Evolutionary conservation across 2,113 vertebrate species (phyloP).

Genomic region (Apeltes quadracus): DNA sequence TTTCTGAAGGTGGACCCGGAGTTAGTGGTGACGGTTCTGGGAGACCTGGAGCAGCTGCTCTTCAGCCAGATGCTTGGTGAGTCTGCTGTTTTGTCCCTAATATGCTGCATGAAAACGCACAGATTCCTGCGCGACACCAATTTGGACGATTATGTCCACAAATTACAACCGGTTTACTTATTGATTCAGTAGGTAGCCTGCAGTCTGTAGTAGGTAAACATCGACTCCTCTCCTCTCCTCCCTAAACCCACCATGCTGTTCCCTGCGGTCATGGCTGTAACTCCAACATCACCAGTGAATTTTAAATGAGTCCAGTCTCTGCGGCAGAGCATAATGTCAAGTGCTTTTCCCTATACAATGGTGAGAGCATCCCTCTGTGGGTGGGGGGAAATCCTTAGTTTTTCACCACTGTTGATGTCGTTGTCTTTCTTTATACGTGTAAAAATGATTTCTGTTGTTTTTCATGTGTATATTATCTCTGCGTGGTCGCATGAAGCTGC

Average conservation of each 20-base stretch:
- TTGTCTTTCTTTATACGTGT: not conserved
- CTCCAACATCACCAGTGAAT: conserved; percentile 60
- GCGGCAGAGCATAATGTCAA: conserved; percentile 46
- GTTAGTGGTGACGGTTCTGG: conserved; percentile 95
- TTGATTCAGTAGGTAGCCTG: not conserved
- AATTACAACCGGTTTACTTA: conserved; percentile 9
- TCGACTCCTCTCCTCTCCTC: conserved; percentile 10
- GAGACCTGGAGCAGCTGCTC: conserved; percentile 95
- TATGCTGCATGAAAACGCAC: conserved; percentile 4
- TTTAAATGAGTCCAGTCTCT: conserved; percentile 64
- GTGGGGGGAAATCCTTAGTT: not conserved
- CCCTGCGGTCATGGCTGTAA: conserved; percentile 38
- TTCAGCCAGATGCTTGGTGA: conserved; percentile 98
- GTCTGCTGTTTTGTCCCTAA: conserved; percentile 59
- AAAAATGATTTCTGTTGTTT: conserved; percentile 3
- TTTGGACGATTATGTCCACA: not conserved
- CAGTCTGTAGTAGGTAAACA: not conserved
- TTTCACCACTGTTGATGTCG: conserved; percentile 6
- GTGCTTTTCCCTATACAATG: conserved; percentile 18
- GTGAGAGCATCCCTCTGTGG: conserved; percentile 3
- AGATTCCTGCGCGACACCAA: conserved; percentile 6
- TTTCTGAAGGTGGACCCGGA: conserved; percentile 97
- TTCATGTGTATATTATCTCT: not conserved
- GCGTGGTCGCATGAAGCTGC: conserved; percentile 27
- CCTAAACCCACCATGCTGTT: conserved; percentile 64